These are phyloP conservation scores for Slavum lentiscoides DNA, from an alignment of 2,888 invertebrate species.

Conservation along the genomic window DNA sequence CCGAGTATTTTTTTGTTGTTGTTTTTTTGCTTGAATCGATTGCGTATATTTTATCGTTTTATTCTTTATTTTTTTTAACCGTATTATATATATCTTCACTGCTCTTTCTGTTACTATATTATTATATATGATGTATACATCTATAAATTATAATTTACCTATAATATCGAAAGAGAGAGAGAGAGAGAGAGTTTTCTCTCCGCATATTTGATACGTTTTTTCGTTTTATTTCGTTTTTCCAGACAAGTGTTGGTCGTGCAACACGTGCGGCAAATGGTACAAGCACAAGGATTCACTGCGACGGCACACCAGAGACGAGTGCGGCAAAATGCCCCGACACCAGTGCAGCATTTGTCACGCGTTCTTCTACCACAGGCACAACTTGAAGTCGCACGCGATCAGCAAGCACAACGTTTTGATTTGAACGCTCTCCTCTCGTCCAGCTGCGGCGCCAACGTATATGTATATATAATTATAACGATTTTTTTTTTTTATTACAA, in stretches of 20 bases:
- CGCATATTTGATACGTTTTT: neutral
- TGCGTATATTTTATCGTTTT: no score
- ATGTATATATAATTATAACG: neutral
- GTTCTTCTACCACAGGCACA: conserved; percentile 34
- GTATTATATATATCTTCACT: no score
- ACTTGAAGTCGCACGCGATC: conserved; percentile 25
- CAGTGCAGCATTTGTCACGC: conserved; percentile 63
- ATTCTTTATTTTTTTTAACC: no score
- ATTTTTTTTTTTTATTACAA: no score
- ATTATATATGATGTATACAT: no score
- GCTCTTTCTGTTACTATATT: no score
- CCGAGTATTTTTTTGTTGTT: no score
- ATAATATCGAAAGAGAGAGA: no score
- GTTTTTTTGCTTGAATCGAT: no score
- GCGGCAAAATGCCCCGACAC: conserved; percentile 66
- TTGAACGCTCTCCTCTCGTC: neutral
- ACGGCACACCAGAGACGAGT: conserved; percentile 63
- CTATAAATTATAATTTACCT: no score
- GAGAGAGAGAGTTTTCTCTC: no score
- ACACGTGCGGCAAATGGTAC: conserved; percentile 40
- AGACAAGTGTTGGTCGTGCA: conserved; percentile 31
- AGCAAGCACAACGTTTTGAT: conserved; percentile 38
- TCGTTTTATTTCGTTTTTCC: conserved; percentile 13
- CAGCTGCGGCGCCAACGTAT: no score
- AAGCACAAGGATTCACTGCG: conserved; percentile 59